These are phyloP conservation scores for Leucosticte australis DNA, from an alignment of 2,113 vertebrate genomes.

Conservation along the genomic window DNA sequence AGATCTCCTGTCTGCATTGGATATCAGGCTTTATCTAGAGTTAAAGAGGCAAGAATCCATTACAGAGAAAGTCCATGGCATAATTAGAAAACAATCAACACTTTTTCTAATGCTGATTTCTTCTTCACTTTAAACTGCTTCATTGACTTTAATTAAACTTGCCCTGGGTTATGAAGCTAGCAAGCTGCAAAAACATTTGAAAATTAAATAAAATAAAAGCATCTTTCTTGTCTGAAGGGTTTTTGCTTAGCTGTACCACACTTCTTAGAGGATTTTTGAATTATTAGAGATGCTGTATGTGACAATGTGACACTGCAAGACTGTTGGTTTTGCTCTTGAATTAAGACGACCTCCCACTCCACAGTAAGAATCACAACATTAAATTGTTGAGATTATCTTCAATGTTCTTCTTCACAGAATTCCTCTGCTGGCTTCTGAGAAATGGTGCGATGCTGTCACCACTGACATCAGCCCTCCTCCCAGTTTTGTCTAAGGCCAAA, in stretches of 20 bases:
- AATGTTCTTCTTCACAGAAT: neutral
- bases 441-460: neutral
- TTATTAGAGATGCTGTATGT: neutral
- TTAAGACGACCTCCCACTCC: conserved; percentile 11
- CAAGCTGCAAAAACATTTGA: conserved; percentile 68
- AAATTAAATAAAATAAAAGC: conserved; percentile 52
- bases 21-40: conserved; percentile 45
- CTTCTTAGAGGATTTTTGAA: conserved; percentile 57
- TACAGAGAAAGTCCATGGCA: conserved; percentile 67
- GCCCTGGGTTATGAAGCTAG: conserved; percentile 74
- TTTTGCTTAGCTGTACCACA: conserved; percentile 51
- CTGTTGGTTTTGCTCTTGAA: neutral
- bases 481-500: neutral
- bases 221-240: conserved; percentile 62
- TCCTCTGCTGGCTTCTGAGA: neutral
- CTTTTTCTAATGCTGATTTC: conserved; percentile 75
- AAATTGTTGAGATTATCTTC: neutral
- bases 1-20: neutral
- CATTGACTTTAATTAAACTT: conserved; percentile 81
- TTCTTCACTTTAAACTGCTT: conserved; percentile 78
- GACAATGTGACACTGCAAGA: neutral
- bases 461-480: neutral
- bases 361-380: neutral
- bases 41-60: conserved; percentile 44
- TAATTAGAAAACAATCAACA: conserved; percentile 78